Percentiles rank a stretch among this genome's conserved stretches.
These are phyloP conservation scores for Elysia chlorotica DNA, from an alignment of 1,140 invertebrate genomes.

Conservation along the genomic window DNA sequence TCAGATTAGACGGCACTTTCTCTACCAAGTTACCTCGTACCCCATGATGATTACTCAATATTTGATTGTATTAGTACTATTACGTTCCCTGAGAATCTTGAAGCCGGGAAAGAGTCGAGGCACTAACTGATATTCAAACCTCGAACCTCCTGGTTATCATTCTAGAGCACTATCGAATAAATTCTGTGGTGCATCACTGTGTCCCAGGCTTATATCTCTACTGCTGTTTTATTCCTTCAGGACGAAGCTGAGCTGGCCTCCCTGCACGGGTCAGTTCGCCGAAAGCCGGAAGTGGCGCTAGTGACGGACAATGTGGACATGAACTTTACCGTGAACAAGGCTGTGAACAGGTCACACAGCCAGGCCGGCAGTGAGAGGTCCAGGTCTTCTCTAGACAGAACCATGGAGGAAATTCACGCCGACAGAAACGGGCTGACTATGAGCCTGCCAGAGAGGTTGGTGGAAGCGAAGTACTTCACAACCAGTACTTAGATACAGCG, in stretches of 20 bases:
- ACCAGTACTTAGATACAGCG: neutral
- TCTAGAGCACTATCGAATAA: neutral
- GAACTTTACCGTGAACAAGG: constrained; percentile 36
- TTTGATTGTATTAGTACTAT: neutral
- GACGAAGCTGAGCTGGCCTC: constrained; percentile 18
- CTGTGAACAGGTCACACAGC: constrained; percentile 12
- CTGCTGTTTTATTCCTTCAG: too few species aligned
- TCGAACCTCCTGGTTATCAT: neutral
- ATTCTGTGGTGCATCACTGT: neutral
- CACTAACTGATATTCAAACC: neutral
- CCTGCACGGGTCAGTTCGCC: constrained; percentile 2
- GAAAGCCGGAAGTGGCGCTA: constrained; percentile 29
- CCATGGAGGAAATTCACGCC: constrained; percentile 26
- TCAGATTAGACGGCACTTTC: too few species aligned
- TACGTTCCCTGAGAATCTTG: neutral
- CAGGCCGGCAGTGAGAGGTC: constrained; percentile 8
- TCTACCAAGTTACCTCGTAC: too few species aligned
- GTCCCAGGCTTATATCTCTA: too few species aligned
- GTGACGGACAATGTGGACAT: constrained; percentile 33
- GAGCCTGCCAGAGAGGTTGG: constrained; percentile 9
- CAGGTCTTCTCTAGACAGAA: constrained; percentile 19
- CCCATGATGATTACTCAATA: too few species aligned
- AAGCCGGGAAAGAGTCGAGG: too few species aligned
- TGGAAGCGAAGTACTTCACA: neutral
- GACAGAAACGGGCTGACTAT: constrained; percentile 2